phyloP scores from a whole-genome alignment of 2,888 invertebrate genomes.

The Euzophera pinguis region DNA sequence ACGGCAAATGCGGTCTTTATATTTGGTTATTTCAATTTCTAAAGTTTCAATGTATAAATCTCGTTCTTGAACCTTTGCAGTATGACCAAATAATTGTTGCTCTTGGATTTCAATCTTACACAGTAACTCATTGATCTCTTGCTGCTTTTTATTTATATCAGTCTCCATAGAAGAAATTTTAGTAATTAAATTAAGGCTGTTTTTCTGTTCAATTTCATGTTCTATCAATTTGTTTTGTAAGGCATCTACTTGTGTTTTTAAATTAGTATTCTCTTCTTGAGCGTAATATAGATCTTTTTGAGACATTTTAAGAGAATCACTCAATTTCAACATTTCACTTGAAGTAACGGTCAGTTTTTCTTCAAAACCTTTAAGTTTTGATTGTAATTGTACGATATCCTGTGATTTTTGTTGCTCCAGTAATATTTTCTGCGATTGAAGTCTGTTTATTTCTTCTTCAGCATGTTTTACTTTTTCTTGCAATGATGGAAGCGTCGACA shows the following conservation, averaged over 20 bases:
- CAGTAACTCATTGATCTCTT: slow-evolving; percentile 50
- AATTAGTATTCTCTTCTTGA: slow-evolving; percentile 44
- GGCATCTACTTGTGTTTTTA: slow-evolving; percentile 49
- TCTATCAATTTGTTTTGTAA: slow-evolving; percentile 64
- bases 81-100: slow-evolving; percentile 67
- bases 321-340: slow-evolving; percentile 43
- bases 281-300: slow-evolving; percentile 44
- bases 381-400: slow-evolving; percentile 39
- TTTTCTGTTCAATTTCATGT: slow-evolving; percentile 64
- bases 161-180: slow-evolving; percentile 60
- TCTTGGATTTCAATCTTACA: slow-evolving; percentile 52
- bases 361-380: slow-evolving; percentile 41
- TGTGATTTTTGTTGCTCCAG: slow-evolving; percentile 50
- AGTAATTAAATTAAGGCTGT: slow-evolving; percentile 55
- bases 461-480: slow-evolving; percentile 62
- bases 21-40: slow-evolving; percentile 82
- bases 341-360: slow-evolving; percentile 35
- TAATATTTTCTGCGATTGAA: slow-evolving; percentile 45
- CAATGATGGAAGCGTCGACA: slow-evolving; percentile 53
- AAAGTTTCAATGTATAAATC: slow-evolving; percentile 86
- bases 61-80: slow-evolving; percentile 87
- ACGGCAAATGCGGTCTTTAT: slow-evolving; percentile 81
- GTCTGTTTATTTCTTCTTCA: slow-evolving; percentile 57
- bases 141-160: slow-evolving; percentile 59
- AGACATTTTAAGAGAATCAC: slow-evolving; percentile 38